phyloP scores from a whole-genome alignment of 2,888 invertebrate genomes.

The Cryptus armator region DNA sequence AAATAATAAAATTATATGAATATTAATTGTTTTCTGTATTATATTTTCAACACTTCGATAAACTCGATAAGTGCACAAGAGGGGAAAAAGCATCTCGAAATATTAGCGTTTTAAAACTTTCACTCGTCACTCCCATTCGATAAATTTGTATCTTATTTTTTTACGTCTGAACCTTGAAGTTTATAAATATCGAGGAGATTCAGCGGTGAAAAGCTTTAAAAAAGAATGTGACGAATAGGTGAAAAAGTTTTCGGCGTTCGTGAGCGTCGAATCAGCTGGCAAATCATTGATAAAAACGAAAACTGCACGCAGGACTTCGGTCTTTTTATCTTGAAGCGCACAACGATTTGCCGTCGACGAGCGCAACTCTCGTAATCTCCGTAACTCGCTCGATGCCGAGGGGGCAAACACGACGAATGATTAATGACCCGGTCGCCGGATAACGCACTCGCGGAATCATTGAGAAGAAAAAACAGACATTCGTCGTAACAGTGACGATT shows the following conservation, averaged over 20 bases:
- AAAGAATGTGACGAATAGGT: no score
- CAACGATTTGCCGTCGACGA: not conserved
- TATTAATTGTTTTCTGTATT: no score
- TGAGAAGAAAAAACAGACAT: conserved; percentile 1
- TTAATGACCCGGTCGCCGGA: conserved; percentile 57
- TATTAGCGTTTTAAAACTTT: no score
- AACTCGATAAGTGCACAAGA: no score
- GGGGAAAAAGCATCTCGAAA: no score
- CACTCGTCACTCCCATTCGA: no score
- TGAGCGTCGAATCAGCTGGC: not conserved
- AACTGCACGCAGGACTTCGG: not conserved
- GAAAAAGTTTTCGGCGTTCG: not conserved
- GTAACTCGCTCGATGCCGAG: conserved; percentile 42
- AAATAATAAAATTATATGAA: no score
- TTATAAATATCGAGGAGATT: no score
- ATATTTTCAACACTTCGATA: no score
- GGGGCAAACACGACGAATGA: conserved; percentile 59
- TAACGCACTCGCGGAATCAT: conserved; percentile 38
- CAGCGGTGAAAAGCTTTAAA: no score
- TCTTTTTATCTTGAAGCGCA: not conserved
- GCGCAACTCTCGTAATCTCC: conserved; percentile 41
- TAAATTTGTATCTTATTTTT: no score
- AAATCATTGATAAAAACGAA: not conserved
- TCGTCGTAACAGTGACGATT: conserved; percentile 39
- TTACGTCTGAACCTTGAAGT: no score